A percentile compares a stretch with the other conserved stretches of the same genome.
Conservation (phyloP, 2,888 invertebrate species). For the Scelioninae gen. 2 region DNA sequence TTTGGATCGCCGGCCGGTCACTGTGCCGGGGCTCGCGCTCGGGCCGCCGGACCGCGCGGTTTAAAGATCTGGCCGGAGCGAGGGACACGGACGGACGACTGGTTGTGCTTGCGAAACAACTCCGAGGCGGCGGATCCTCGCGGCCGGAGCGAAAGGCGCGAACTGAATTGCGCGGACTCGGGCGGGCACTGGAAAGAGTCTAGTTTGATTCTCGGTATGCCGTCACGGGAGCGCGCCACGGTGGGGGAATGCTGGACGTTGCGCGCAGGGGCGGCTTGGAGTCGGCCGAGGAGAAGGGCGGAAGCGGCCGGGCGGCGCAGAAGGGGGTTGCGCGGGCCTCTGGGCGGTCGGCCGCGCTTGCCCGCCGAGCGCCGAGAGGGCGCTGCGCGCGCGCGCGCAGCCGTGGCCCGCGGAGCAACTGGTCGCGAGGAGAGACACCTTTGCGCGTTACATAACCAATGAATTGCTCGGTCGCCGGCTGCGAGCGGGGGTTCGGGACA, state of each 20-base stretch:
- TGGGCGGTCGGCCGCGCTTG: constrained; percentile 39
- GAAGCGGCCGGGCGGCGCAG: constrained; percentile 23
- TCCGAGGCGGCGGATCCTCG: constrained; percentile 60
- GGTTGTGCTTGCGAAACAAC: no score
- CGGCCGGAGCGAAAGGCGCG: constrained; percentile 67
- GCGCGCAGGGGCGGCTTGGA: constrained; percentile 57
- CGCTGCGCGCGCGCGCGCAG: constrained; percentile 45
- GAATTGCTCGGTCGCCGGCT: constrained; percentile 20
- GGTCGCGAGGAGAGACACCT: constrained; percentile 46
- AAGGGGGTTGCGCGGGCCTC: constrained; percentile 47
- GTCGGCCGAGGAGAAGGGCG: constrained; percentile 38
- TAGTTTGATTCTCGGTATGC: constrained; percentile 61
- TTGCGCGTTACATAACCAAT: constrained; percentile 44
- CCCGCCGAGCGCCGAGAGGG: constrained; percentile 50
- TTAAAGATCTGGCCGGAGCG: no score
- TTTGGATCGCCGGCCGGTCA: no score
- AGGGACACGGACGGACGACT: no score
- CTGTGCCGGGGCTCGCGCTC: no score
- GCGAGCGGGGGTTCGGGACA: constrained; percentile 13
- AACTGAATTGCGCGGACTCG: constrained; percentile 68
- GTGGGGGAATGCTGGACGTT: constrained; percentile 54
- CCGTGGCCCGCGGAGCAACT: constrained; percentile 28
- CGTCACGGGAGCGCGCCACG: constrained; percentile 55
- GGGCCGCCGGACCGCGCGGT: no score
- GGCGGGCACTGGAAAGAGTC: constrained; percentile 59